Evolutionary conservation across 2,113 vertebrate species (phyloP).

Genomic region (Rhinogobius similis): DNA sequence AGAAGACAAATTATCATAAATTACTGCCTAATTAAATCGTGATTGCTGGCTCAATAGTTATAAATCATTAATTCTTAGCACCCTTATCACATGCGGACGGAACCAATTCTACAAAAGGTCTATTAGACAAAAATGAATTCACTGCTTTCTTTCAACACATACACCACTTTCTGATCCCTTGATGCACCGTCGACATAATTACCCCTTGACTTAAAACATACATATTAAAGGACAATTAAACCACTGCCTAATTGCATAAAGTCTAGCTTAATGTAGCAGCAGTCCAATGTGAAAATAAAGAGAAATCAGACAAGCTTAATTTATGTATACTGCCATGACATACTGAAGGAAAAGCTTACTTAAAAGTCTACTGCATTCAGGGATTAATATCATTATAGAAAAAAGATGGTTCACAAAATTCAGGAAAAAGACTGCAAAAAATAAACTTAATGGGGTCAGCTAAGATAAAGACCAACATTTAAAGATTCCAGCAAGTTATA

Average conservation of each 20-base stretch:
- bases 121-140: constrained; percentile 76
- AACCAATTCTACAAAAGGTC: constrained; percentile 77
- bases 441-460: no score
- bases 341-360: neutral
- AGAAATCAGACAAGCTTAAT: neutral
- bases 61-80: constrained; percentile 81
- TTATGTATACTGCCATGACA: neutral
- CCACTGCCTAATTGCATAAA: constrained; percentile 70
- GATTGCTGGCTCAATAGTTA: constrained; percentile 79
- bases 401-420: neutral
- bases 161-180: constrained; percentile 56
- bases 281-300: constrained; percentile 38
- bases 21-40: constrained; percentile 80
- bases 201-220: constrained; percentile 68
- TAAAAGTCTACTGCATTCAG: neutral
- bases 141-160: constrained; percentile 65
- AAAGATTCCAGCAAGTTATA: neutral
- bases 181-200: constrained; percentile 72
- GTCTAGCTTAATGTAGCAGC: constrained; percentile 51
- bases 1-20: constrained; percentile 81
- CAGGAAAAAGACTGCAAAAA: no score
- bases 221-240: constrained; percentile 78
- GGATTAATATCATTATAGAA: neutral
- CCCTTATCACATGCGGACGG: constrained; percentile 75
- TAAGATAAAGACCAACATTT: neutral